phyloP scores from a whole-genome alignment of 1,140 invertebrate genomes.

The Arctopsyche grandis region DNA sequence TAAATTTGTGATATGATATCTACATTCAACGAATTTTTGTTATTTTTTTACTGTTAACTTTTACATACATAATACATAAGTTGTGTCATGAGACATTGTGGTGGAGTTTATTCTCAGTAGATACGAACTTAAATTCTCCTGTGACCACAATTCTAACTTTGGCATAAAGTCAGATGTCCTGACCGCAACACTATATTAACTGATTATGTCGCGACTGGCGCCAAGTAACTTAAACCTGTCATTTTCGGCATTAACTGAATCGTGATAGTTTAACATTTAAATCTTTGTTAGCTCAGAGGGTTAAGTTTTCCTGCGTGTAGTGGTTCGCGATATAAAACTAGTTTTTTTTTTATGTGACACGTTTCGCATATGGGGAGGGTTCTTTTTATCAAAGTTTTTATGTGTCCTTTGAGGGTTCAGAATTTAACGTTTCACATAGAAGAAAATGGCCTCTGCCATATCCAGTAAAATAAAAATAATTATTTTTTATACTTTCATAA shows the following conservation, averaged over 20 bases:
- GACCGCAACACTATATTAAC: constrained; percentile 36
- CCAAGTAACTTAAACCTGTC: background rate
- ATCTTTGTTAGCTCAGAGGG: too few species aligned
- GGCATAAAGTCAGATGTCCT: constrained; percentile 15
- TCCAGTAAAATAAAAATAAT: too few species aligned
- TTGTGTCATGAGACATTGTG: too few species aligned
- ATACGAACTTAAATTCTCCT: background rate
- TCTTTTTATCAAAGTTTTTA: constrained; percentile 1
- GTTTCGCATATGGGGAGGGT: background rate
- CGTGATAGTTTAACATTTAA: too few species aligned
- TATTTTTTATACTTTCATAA: too few species aligned
- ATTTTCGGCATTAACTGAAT: too few species aligned
- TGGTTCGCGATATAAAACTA: background rate
- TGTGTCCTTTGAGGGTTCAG: background rate
- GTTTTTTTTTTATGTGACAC: background rate
- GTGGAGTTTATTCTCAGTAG: background rate
- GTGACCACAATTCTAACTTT: background rate
- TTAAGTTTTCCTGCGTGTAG: too few species aligned
- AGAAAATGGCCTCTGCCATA: background rate
- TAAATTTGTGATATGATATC: too few species aligned
- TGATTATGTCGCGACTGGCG: constrained; percentile 16
- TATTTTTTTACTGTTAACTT: too few species aligned
- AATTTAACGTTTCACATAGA: background rate
- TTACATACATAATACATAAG: too few species aligned
- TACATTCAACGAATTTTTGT: too few species aligned